Conservation (phyloP, 2,888 invertebrate genomes). For the Trichopoda pennipes region DNA sequence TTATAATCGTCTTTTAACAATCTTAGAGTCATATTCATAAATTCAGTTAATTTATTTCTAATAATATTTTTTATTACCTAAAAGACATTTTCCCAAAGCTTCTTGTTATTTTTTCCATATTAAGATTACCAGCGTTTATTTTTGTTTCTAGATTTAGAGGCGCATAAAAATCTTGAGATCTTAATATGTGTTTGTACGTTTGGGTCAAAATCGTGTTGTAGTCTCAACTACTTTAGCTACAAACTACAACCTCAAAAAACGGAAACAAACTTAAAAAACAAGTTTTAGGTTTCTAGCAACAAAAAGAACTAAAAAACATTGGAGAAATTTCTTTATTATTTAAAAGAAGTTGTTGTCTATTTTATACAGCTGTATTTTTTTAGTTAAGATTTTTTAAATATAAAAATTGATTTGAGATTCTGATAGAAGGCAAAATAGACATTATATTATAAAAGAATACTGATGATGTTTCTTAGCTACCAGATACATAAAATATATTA, state of each 20-base stretch:
- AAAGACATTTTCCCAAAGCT: not conserved
- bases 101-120: not conserved
- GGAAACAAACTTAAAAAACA: conserved; percentile 10
- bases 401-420: not conserved
- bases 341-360: not conserved
- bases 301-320: not conserved
- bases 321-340: conserved; percentile 36
- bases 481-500: not conserved
- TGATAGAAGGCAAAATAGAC: not conserved
- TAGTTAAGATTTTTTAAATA: not conserved
- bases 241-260: not conserved
- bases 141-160: not conserved
- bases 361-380: not conserved
- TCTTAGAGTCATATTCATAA: no score
- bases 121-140: not conserved
- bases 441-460: conserved; percentile 4
- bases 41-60: not conserved
- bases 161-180: conserved; percentile 41
- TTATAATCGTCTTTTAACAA: no score
- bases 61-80: not conserved
- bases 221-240: conserved; percentile 26
- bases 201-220: conserved; percentile 67
- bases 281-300: conserved; percentile 19
- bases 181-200: conserved; percentile 60
- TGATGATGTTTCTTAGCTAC: conserved; percentile 34